phyloP scores from a whole-genome alignment of 2,888 invertebrate species.

The Noctua pronuba region DNA sequence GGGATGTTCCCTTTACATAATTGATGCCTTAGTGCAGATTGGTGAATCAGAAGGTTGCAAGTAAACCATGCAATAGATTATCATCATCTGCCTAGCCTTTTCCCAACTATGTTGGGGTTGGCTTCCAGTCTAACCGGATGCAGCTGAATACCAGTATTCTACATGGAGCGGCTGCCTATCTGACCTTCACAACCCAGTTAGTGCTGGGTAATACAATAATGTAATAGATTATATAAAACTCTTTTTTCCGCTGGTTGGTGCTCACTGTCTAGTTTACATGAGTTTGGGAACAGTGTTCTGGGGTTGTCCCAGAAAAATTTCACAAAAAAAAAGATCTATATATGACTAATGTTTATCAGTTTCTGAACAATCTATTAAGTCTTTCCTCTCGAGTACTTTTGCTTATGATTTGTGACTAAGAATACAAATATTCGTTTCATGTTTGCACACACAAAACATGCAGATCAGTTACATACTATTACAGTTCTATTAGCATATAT shows the following conservation, averaged over 20 bases:
- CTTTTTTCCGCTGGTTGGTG: background rate
- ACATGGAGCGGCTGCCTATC: no score
- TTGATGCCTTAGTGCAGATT: background rate
- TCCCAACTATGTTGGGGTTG: no score
- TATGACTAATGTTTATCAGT: background rate
- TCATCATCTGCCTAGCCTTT: no score
- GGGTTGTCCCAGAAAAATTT: background rate
- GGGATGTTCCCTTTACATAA: background rate
- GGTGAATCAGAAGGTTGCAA: constrained; percentile 1
- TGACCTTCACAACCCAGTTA: no score
- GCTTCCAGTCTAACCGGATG: no score
- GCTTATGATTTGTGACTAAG: constrained; percentile 11
- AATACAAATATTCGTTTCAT: constrained; percentile 15
- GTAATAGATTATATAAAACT: background rate
- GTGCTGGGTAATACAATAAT: no score
- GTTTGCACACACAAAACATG: constrained; percentile 30
- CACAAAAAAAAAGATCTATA: background rate
- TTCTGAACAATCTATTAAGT: background rate
- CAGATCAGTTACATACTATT: constrained; percentile 48
- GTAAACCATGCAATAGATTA: background rate
- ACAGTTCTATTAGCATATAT: constrained; percentile 48
- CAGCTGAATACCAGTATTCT: no score
- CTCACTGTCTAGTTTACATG: background rate
- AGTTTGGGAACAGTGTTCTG: background rate
- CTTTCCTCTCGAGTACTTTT: background rate